Evolutionary conservation across 2,888 invertebrate species (phyloP).

Genomic region (Aphrophora alni): DNA sequence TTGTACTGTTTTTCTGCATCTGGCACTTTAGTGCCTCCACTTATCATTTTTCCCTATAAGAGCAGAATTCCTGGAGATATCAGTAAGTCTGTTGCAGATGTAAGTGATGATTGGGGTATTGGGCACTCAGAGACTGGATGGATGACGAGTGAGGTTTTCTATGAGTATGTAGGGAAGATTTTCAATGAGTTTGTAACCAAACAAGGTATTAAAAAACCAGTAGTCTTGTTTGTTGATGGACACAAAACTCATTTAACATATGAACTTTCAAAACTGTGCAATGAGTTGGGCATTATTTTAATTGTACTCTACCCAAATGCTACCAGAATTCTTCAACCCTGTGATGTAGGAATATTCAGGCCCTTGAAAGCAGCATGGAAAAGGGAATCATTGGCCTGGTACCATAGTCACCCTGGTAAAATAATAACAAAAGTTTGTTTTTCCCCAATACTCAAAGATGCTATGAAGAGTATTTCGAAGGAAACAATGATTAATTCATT

Average conservation of each 20-base stretch:
- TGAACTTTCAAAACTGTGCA: slow-evolving; percentile 48
- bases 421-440: slow-evolving; percentile 26
- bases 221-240: slow-evolving; percentile 49
- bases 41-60: slow-evolving; percentile 45
- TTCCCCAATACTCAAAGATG: slow-evolving; percentile 36
- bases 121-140: slow-evolving; percentile 55
- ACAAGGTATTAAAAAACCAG: slow-evolving; percentile 41
- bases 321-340: slow-evolving; percentile 50
- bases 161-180: slow-evolving; percentile 39
- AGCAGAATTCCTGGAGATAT: slow-evolving; percentile 45
- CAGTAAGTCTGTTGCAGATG: slow-evolving; percentile 30
- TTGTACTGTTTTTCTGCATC: slow-evolving; percentile 52
- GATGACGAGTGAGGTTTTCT: slow-evolving; percentile 42
- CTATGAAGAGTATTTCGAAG: slow-evolving; percentile 8
- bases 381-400: slow-evolving; percentile 15
- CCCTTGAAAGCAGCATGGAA: slow-evolving; percentile 38
- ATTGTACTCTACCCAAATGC: slow-evolving; percentile 51
- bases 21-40: slow-evolving; percentile 50
- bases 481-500: slow-evolving; percentile 32
- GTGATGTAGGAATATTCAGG: slow-evolving; percentile 49
- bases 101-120: slow-evolving; percentile 54
- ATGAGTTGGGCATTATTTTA: slow-evolving; percentile 40
- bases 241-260: slow-evolving; percentile 48
- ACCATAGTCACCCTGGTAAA: slow-evolving; percentile 2
- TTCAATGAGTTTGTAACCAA: slow-evolving; percentile 29